Percentiles rank a stretch among this genome's conserved stretches.
phyloP scores from a whole-genome alignment of 2,888 invertebrate genomes.

The Spodoptera picta region DNA sequence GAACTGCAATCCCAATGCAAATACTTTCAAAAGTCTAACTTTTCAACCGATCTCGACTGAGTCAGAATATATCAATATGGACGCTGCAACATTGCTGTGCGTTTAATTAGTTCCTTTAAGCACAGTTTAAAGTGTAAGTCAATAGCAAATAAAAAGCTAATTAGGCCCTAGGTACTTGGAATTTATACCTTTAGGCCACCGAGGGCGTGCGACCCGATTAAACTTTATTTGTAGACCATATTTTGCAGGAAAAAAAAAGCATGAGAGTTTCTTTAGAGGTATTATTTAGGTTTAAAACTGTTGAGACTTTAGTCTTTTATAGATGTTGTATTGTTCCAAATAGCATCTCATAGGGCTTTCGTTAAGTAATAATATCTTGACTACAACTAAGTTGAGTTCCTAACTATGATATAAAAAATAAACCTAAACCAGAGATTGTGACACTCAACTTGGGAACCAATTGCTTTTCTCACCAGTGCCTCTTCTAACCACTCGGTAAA shows the following conservation, averaged over 20 bases:
- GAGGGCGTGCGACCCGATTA: conserved; percentile 38
- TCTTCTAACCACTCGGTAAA: no score
- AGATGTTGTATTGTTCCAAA: no score
- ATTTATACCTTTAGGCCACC: conserved; percentile 26
- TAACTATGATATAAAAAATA: no score
- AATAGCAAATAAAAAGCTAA: conserved; percentile 48
- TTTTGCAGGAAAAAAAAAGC: conserved; percentile 12
- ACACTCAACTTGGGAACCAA: no score
- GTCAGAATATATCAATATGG: conserved; percentile 21
- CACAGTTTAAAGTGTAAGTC: conserved; percentile 44
- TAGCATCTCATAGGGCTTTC: no score
- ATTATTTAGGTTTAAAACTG: no score
- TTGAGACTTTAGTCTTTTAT: no score
- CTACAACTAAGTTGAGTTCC: no score
- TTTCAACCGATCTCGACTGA: conserved; percentile 3
- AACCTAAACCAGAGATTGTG: no score
- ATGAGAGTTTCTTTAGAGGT: not conserved
- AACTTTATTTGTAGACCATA: conserved; percentile 17
- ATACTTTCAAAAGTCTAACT: not conserved
- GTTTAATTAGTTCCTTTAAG: conserved; percentile 39
- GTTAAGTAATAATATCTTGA: no score
- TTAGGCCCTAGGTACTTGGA: conserved; percentile 33
- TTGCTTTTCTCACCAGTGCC: no score
- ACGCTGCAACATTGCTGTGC: conserved; percentile 7
- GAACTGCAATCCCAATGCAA: no score